Evolutionary conservation across 2,888 invertebrate genomes (phyloP), one percentile per base, ranked within the genome.

Genomic region (Harpalus rubripes): DNA sequence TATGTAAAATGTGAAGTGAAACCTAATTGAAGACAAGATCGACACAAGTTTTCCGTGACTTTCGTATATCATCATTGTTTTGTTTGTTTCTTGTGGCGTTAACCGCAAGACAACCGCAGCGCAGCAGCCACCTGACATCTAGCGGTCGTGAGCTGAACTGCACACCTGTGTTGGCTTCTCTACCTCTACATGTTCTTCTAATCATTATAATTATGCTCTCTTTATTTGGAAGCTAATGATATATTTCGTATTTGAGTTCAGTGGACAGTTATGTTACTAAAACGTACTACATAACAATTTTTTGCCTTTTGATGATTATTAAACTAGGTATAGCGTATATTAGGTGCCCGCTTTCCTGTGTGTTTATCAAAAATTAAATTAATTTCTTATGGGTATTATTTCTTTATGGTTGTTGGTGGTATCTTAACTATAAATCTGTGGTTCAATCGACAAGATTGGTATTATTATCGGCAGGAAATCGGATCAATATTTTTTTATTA

Each of bases 81-180:
- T 78, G 78, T 78, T 81, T 32, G 56, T 76, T 58, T 83, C 72
- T 63, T 84, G 61, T 78, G 63, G 63, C 84, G 84, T 84, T 78
- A 84, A 84, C 84, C 84, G 65, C 84, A 84, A 78, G 56, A 15
- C 56, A 32, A 84, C 41, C 68, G 56, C 78, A 63, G 78, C 86
- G 86, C 86, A 86, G 84, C 86, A 87, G 78, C 87, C 87, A 87
- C 86, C 87, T 86, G 87, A 86, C 87, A 87, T 82, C 83, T 87
- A 87, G 86, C 86, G 86, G 86, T 85, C 84, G 63, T 65, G 39
- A 78, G 84, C 63, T 65, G 84, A 84, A 84, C 58, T 65, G 52
- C 52, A 68, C 85, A 85, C 85, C 79, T 79, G 80, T 85, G 65
- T 58, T 41, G n/a, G 26, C 74, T 59, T 58, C 32, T 72, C 76